phyloP scores from a whole-genome alignment of 2,797 vertebrate species.

The Anas flavirostris region DNA sequence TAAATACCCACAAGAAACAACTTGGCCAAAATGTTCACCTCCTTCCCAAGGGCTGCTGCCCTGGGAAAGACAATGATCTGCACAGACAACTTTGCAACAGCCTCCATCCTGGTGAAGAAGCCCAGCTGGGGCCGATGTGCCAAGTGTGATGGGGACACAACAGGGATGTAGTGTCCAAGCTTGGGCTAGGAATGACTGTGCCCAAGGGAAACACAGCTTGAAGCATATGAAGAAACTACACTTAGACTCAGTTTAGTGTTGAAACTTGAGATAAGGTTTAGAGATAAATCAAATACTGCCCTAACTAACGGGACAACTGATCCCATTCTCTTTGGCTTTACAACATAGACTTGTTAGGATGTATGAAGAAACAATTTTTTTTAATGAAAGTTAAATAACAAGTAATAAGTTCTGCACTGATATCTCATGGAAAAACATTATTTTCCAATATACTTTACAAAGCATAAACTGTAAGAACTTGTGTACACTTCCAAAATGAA shows the following conservation, averaged over 20 bases:
- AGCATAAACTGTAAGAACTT: neutral
- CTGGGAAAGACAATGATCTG: neutral
- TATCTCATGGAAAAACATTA: neutral
- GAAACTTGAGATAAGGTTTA: neutral
- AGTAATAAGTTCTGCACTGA: neutral
- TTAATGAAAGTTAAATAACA: neutral
- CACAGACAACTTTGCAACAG: neutral
- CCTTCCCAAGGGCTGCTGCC: neutral
- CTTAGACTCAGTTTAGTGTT: neutral
- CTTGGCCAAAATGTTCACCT: neutral
- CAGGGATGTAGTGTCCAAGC: neutral
- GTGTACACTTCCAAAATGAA: neutral
- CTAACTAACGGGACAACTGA: neutral
- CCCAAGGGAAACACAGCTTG: neutral
- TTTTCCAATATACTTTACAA: neutral
- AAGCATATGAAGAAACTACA: fast-evolving
- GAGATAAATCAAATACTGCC: neutral
- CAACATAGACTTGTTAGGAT: neutral
- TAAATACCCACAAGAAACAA: neutral
- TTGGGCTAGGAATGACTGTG: neutral
- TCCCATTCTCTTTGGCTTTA: neutral
- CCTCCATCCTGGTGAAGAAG: neutral
- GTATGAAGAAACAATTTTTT: neutral
- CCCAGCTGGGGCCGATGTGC: fast-evolving
- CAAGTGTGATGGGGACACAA: neutral